Conservation (phyloP, 2,888 invertebrate species). For the Tenthredo amoena region DNA sequence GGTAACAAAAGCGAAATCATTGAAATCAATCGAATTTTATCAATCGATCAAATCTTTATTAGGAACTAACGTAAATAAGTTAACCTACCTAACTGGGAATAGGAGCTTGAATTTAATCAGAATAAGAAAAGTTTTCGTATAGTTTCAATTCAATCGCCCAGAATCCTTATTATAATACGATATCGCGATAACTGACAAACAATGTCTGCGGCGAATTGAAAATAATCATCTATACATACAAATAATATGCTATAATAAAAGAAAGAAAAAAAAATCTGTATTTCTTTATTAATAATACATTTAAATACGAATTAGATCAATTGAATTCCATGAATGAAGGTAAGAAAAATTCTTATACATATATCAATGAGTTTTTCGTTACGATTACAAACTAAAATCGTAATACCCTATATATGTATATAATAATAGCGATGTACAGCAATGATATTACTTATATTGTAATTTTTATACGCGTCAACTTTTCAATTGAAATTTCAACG, state of each 20-base stretch:
- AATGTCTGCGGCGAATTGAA: background rate
- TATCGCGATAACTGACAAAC: background rate
- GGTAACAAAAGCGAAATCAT: background rate
- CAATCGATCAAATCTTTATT: background rate
- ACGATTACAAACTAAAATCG: slow-evolving; percentile 9
- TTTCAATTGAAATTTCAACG: slow-evolving; percentile 19
- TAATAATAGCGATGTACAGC: slow-evolving; percentile 16
- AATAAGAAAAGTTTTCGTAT: background rate
- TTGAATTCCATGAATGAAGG: background rate
- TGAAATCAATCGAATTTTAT: background rate
- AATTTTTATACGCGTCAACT: background rate
- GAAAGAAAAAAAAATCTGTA: background rate
- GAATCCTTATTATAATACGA: slow-evolving; percentile 1
- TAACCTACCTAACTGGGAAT: slow-evolving; percentile 4
- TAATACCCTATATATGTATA: background rate
- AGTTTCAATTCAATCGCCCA: slow-evolving; percentile 4
- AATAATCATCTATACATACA: background rate
- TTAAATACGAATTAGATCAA: slow-evolving; percentile 4
- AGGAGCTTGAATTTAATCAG: background rate
- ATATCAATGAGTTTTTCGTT: slow-evolving; percentile 19
- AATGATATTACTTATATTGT: slow-evolving; percentile 15
- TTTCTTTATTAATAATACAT: background rate
- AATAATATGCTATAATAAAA: background rate
- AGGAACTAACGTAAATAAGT: background rate
- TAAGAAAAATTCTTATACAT: slow-evolving; percentile 22